Conservation (phyloP, 2,888 invertebrate genomes). For the Orchestes rusci region DNA sequence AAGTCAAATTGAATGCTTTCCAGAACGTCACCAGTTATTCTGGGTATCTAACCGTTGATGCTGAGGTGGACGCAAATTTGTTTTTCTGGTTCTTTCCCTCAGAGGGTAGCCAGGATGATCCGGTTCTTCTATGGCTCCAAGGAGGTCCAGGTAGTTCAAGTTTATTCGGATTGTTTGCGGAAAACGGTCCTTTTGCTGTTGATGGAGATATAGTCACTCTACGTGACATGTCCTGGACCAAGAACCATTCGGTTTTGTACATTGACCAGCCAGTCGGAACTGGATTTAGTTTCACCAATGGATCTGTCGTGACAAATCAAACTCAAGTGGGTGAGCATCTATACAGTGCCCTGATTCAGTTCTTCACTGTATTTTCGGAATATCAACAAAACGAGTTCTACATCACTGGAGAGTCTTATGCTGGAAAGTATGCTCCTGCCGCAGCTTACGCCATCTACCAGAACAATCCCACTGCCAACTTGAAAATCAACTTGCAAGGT, state of each 20-base stretch:
- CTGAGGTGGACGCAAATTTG: slow-evolving; percentile 73
- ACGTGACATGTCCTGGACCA: slow-evolving; percentile 70
- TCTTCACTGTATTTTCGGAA: slow-evolving; percentile 77
- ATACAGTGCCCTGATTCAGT: slow-evolving; percentile 69
- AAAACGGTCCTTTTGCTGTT: slow-evolving; percentile 61
- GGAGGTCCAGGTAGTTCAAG: slow-evolving; percentile 56
- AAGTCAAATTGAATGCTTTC: slow-evolving; percentile 52
- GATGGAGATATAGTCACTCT: slow-evolving; percentile 41
- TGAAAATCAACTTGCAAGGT: slow-evolving; percentile 64
- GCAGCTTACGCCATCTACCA: too few species aligned
- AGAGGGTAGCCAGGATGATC: slow-evolving; percentile 47
- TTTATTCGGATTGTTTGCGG: slow-evolving; percentile 8
- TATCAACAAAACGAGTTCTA: slow-evolving; percentile 69
- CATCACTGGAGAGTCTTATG: too few species aligned
- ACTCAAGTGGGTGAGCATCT: slow-evolving; percentile 73
- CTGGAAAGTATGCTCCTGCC: too few species aligned
- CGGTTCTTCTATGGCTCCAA: too few species aligned
- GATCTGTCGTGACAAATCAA: slow-evolving; percentile 66
- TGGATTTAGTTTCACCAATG: too few species aligned
- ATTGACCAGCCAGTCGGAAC: too few species aligned
- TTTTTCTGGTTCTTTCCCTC: slow-evolving; percentile 89
- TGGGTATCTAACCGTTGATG: too few species aligned
- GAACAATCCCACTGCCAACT: slow-evolving; percentile 48
- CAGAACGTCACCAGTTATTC: too few species aligned
- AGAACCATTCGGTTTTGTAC: slow-evolving; percentile 71